A percentile compares a stretch with the other conserved stretches of the same genome.
Evolutionary conservation across 2,113 vertebrate genomes (phyloP).

Genomic region (Propithecus coquereli): DNA sequence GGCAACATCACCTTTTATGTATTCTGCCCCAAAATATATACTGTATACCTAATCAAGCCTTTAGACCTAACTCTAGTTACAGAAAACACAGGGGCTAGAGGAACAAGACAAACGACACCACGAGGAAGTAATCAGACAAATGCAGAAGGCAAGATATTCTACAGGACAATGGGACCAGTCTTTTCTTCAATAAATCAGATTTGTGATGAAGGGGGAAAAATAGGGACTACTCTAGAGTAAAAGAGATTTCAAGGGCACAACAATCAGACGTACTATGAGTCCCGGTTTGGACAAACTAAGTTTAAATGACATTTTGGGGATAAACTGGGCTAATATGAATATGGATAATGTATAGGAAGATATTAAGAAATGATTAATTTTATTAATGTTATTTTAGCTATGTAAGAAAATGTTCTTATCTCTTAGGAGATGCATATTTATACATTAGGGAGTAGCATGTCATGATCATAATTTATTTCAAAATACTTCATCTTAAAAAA

Average conservation of each 20-base stretch:
- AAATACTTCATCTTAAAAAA: conserved; percentile 1
- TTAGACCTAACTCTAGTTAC: neutral
- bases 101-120: neutral
- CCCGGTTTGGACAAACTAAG: neutral
- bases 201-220: neutral
- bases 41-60: neutral
- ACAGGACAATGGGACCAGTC: neutral
- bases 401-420: neutral
- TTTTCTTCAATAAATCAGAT: neutral
- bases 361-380: neutral
- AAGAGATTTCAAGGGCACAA: neutral
- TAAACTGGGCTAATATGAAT: neutral
- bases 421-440: neutral
- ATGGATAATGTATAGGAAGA: neutral
- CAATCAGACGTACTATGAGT: neutral
- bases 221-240: neutral
- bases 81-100: neutral
- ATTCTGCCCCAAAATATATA: neutral
- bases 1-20: neutral
- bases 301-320: neutral
- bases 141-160: neutral
- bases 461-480: neutral
- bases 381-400: neutral
- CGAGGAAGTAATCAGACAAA: neutral
- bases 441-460: neutral